Conservation (phyloP, 2,113 vertebrate genomes). For the Craseonycteris thonglongyai region DNA sequence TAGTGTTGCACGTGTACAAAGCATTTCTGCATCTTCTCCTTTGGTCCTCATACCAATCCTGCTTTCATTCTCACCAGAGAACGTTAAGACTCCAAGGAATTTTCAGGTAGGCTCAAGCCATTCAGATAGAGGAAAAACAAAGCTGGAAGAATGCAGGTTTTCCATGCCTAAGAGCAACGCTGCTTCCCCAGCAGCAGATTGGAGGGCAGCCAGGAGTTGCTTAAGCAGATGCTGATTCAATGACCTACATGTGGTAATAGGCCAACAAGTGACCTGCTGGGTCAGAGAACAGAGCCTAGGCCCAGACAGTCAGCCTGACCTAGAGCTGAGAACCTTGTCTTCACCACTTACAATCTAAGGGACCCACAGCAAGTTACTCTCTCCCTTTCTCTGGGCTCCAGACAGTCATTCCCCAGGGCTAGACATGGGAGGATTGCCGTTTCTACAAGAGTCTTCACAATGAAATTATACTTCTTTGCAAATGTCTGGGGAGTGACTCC, state of each 20-base stretch:
- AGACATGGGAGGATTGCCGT: rapidly evolving
- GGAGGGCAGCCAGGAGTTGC: neutral
- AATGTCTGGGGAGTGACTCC: neutral
- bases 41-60: neutral
- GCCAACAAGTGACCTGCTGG: neutral
- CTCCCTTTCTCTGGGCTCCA: neutral
- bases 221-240: neutral
- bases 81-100: neutral
- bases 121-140: neutral
- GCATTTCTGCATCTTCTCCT: neutral
- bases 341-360: neutral
- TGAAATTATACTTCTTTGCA: neutral
- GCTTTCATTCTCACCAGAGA: neutral
- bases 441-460: neutral
- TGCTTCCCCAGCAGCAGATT: neutral
- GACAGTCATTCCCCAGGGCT: neutral
- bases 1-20: rapidly evolving
- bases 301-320: neutral
- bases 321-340: neutral
- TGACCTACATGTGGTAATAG: neutral
- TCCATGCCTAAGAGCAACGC: neutral
- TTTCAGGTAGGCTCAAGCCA: neutral
- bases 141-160: neutral
- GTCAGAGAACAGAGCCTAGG: neutral
- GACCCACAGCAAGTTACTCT: neutral